phyloP scores from a whole-genome alignment of 1,140 invertebrate genomes.

The Tetramorium simillimum region DNA sequence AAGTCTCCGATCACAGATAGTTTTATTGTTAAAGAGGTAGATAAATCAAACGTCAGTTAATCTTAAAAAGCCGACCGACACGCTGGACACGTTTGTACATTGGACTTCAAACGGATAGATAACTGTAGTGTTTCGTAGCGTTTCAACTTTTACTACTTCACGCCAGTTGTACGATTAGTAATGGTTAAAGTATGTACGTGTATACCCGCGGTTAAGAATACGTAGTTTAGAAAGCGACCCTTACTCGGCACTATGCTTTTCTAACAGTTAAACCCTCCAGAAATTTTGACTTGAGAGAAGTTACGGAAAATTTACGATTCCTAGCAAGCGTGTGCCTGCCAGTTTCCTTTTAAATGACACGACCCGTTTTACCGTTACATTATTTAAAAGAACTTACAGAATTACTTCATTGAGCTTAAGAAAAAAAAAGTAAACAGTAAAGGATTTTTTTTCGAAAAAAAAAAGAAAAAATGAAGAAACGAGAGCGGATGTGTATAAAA shows the following conservation, averaged over 20 bases:
- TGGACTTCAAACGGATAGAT: background rate
- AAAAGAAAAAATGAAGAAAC: background rate
- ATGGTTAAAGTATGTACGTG: background rate
- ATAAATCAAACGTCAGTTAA: background rate
- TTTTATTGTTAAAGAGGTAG: background rate
- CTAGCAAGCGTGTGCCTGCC: background rate
- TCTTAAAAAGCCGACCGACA: background rate
- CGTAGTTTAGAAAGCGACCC: background rate
- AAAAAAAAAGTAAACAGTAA: background rate
- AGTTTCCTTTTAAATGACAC: background rate
- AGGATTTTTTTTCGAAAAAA: background rate
- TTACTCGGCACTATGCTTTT: background rate
- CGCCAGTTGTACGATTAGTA: background rate
- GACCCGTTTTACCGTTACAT: background rate
- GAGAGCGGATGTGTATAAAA: background rate
- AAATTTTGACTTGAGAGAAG: background rate
- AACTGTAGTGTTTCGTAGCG: background rate
- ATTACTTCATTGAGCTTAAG: background rate
- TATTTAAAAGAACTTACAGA: background rate
- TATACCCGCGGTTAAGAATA: background rate
- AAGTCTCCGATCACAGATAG: background rate
- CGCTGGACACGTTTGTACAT: background rate
- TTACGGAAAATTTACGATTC: background rate
- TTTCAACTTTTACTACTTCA: slow-evolving; percentile 17
- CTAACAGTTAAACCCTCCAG: background rate